phyloP scores from a whole-genome alignment of 37 sponge, comb jelly and placozoan genomes.

The Geodia barretti region DNA sequence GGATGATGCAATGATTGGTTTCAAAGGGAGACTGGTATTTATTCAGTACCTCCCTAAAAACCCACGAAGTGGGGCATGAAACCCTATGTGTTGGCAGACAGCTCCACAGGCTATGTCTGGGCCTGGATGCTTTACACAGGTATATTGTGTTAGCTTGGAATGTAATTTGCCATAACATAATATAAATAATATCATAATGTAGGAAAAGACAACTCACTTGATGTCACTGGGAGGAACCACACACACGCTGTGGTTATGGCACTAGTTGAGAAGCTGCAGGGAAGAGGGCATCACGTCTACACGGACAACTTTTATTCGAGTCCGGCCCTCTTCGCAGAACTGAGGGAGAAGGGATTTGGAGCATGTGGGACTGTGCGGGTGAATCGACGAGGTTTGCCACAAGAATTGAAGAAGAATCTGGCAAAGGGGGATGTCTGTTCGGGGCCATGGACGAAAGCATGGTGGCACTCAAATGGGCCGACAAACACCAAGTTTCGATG shows the following conservation, averaged over 20 bases:
- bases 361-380: conserved; percentile 37
- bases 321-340: conserved; percentile 12
- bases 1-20: conserved; percentile 32
- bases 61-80: conserved; percentile 36
- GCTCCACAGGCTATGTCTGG: conserved; percentile 5
- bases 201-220: conserved; percentile 24
- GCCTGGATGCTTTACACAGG: conserved; percentile 22
- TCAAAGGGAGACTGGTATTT: conserved; percentile 33
- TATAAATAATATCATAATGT: too few relatives aligned
- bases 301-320: conserved; percentile 55
- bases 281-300: conserved; percentile 38
- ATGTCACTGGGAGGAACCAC: neutral
- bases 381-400: conserved; percentile 37
- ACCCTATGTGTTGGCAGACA: conserved; percentile 27
- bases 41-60: conserved; percentile 30
- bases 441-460: neutral
- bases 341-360: conserved; percentile 23
- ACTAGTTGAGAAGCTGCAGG: neutral
- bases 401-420: conserved; percentile 6
- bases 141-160: too few relatives aligned
- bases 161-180: too few relatives aligned
- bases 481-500: conserved; percentile 12
- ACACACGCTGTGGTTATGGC: conserved; percentile 19
- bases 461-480: conserved; percentile 37
- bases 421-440: conserved; percentile 17